Conservation (phyloP, 1,140 invertebrate species). For the Bombus confusus region DNA sequence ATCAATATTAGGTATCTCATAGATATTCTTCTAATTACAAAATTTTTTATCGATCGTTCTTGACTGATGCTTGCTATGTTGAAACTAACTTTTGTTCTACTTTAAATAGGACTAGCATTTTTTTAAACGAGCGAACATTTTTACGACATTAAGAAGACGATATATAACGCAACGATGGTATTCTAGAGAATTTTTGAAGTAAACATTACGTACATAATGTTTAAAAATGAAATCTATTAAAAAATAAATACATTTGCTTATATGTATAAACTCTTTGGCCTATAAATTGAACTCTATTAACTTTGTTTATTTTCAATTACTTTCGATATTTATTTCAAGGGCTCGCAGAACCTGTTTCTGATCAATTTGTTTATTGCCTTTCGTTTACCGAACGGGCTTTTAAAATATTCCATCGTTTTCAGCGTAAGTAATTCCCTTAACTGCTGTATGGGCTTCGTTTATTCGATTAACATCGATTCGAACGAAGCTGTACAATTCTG, state of each 20-base stretch:
- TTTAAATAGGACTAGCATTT: background rate
- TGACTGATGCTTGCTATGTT: no score
- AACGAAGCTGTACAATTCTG: background rate
- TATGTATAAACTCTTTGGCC: background rate
- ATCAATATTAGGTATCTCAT: conserved; percentile 1
- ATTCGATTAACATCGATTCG: background rate
- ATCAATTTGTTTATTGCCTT: background rate
- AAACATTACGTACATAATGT: background rate
- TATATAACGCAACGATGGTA: background rate
- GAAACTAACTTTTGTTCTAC: background rate
- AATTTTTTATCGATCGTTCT: background rate
- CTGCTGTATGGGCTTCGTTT: background rate
- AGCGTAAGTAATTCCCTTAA: background rate
- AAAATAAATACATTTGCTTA: background rate
- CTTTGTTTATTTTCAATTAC: background rate
- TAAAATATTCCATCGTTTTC: background rate
- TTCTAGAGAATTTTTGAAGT: no score
- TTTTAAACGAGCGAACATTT: background rate
- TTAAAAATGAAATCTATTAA: background rate
- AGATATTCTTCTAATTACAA: conserved; percentile 21
- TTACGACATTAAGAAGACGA: no score
- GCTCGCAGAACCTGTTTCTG: background rate
- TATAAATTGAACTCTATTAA: background rate
- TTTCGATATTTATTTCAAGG: background rate
- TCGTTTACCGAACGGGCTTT: background rate